Evolutionary conservation across 2,888 invertebrate genomes (phyloP).

Genomic region (Drosophila anceps): DNA sequence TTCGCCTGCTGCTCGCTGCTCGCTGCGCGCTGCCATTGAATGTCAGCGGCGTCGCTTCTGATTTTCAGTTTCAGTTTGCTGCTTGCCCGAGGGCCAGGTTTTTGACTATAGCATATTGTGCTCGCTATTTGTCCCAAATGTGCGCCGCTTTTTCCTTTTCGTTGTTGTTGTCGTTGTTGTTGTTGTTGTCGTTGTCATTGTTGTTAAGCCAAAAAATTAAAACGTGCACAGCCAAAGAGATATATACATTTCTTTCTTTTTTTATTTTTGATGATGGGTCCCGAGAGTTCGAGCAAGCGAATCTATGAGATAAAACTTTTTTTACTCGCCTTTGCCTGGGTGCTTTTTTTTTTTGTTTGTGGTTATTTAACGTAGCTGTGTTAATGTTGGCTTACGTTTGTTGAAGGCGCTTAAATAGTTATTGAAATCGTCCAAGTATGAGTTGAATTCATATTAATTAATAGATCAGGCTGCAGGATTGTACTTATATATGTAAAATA

Average conservation of each 20-base stretch:
- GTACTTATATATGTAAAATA: too few relatives aligned
- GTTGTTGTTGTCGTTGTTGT: too few relatives aligned
- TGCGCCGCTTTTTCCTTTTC: slow-evolving; percentile 35
- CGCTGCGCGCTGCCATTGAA: slow-evolving; percentile 45
- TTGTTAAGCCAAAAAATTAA: slow-evolving; percentile 64
- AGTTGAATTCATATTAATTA: not conserved
- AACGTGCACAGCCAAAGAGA: slow-evolving; percentile 40
- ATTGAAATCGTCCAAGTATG: not conserved
- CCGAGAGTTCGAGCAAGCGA: slow-evolving; percentile 36
- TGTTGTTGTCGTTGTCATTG: not conserved
- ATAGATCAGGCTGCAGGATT: too few relatives aligned
- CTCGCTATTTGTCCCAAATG: slow-evolving; percentile 71
- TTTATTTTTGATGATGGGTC: slow-evolving; percentile 57
- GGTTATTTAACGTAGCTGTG: not conserved
- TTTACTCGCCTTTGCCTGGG: not conserved
- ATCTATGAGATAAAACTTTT: slow-evolving; percentile 35
- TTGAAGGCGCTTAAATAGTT: not conserved
- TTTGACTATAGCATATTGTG: slow-evolving; percentile 42
- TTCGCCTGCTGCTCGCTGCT: slow-evolving; percentile 36
- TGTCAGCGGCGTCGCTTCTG: slow-evolving; percentile 60
- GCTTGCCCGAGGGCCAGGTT: slow-evolving; percentile 38
- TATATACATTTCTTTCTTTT: too few relatives aligned
- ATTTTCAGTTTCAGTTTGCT: slow-evolving; percentile 49
- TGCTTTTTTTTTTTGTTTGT: not conserved
- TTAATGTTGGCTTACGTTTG: not conserved